Evolutionary conservation across 2,113 vertebrate species (phyloP).

Genomic region (Junco hyemalis): DNA sequence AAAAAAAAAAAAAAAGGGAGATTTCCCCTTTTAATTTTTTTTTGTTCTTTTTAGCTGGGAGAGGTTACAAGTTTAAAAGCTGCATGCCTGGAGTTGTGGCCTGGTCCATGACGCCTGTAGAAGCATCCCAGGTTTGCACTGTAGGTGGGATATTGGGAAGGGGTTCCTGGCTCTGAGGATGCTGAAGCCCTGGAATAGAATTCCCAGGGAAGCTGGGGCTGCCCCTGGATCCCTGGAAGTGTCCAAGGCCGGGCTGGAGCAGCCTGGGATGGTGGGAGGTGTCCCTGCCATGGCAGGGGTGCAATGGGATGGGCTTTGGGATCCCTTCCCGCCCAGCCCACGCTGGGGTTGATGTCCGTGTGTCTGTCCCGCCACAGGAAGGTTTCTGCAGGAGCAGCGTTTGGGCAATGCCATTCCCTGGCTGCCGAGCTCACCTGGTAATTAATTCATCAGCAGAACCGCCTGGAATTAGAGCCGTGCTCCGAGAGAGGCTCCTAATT

Average conservation of each 20-base stretch:
- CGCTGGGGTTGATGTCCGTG: fast-evolving
- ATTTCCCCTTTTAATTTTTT: neutral
- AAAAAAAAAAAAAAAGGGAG: neutral
- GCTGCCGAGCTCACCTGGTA: neutral
- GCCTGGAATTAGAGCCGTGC: neutral
- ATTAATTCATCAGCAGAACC: conserved; percentile 45
- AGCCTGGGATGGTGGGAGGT: fast-evolving
- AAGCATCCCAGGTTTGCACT: neutral
- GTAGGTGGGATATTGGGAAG: fast-evolving
- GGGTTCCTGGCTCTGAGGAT: neutral
- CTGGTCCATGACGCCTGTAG: neutral
- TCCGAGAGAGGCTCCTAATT: conserved; percentile 45
- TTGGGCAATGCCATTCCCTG: neutral
- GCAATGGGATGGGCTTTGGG: too few relatives aligned
- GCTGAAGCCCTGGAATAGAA: neutral
- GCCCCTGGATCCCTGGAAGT: neutral
- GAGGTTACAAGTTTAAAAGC: neutral
- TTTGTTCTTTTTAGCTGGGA: neutral
- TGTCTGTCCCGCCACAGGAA: fast-evolving
- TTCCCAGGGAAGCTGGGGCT: neutral
- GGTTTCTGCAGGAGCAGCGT: fast-evolving
- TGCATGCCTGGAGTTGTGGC: neutral
- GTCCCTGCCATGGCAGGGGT: neutral
- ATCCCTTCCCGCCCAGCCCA: neutral
- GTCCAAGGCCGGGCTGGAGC: fast-evolving